Conservation (phyloP, 2,113 vertebrate genomes). For the human region DNA sequence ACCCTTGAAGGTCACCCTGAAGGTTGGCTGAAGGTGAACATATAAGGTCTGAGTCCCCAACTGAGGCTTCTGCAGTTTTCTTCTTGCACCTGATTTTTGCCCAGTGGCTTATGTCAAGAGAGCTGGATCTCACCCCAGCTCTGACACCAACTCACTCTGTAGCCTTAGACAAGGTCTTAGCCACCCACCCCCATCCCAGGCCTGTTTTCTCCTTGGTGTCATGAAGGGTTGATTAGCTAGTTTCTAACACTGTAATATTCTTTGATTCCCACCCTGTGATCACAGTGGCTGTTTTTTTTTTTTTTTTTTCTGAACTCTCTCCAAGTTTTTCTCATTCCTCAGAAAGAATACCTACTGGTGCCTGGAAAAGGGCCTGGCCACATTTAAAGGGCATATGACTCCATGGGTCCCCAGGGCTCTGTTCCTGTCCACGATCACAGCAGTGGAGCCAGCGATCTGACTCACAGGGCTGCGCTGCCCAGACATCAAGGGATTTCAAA, state of each 20-base stretch:
- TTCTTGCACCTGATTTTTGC: neutral
- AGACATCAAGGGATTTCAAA: conserved; percentile 38
- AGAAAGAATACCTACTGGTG: neutral
- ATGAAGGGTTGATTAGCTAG: neutral
- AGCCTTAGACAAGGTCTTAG: neutral
- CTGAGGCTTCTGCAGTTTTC: neutral
- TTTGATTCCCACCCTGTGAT: neutral
- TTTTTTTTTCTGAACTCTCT: conserved; percentile 20
- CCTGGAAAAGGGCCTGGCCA: neutral
- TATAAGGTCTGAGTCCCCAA: neutral
- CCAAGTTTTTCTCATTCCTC: neutral
- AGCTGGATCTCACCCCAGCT: neutral
- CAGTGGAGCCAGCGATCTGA: neutral
- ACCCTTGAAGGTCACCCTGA: neutral
- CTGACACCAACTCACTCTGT: neutral
- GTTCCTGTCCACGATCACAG: neutral
- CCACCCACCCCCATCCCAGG: too few species aligned
- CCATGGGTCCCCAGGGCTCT: neutral
- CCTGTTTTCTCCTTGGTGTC: neutral
- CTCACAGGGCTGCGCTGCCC: neutral
- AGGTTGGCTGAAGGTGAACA: neutral
- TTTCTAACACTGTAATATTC: neutral
- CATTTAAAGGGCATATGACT: neutral
- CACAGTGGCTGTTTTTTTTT: neutral
- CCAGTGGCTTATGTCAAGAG: neutral